phyloP scores from a whole-genome alignment of 2,113 vertebrate species.

The Suncus etruscus region DNA sequence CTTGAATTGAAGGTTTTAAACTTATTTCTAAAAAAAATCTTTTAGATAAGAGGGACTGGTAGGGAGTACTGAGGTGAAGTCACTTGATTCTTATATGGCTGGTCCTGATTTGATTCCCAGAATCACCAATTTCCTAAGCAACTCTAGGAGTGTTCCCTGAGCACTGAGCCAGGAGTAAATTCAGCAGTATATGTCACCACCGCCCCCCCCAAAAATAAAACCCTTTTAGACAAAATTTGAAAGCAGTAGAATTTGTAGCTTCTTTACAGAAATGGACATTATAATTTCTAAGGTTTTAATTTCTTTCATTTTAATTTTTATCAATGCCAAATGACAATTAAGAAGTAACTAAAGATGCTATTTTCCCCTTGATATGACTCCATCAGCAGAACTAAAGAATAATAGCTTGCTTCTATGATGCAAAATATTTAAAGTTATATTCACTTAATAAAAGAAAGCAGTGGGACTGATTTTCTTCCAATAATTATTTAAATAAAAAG shows the following conservation, averaged over 20 bases:
- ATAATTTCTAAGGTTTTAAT: neutral
- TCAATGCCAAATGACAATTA: neutral
- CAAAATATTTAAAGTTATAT: neutral
- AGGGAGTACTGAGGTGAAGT: too few relatives aligned
- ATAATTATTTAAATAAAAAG: constrained; percentile 33
- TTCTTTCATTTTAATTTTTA: constrained; percentile 1
- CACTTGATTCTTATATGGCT: too few relatives aligned
- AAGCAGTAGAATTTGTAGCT: neutral
- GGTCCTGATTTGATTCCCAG: too few relatives aligned
- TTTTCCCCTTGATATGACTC: neutral
- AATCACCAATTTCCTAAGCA: too few relatives aligned
- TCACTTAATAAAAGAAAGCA: neutral
- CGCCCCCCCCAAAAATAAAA: neutral
- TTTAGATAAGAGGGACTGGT: neutral
- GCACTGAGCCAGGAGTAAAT: too few relatives aligned
- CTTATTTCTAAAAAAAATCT: constrained; percentile 20
- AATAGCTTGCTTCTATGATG: neutral
- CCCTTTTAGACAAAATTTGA: neutral
- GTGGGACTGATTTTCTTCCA: constrained; percentile 19
- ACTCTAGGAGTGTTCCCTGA: too few relatives aligned
- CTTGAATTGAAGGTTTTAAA: constrained; percentile 2
- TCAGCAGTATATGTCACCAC: too few relatives aligned
- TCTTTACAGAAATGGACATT: neutral
- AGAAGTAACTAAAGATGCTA: neutral
- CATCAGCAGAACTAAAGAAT: neutral